phyloP scores from a whole-genome alignment of 2,888 invertebrate genomes.

The Hydropsyche betteni region DNA sequence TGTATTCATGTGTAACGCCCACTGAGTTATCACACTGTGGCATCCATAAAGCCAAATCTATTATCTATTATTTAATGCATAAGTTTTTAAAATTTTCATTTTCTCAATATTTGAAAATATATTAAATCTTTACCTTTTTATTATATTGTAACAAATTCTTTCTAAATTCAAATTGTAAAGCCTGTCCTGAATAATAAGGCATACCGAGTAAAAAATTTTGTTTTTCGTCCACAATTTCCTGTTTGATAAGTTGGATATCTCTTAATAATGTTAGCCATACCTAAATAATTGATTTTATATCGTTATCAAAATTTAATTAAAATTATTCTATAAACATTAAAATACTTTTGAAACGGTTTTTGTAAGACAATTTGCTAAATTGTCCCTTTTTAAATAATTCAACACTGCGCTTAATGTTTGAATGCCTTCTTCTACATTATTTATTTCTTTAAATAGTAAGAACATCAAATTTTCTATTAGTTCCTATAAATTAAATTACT shows the following conservation, averaged over 20 bases:
- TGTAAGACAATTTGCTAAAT: slow-evolving; percentile 74
- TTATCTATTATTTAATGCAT: slow-evolving; percentile 59
- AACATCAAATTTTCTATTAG: slow-evolving; percentile 83
- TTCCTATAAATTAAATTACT: too few species aligned
- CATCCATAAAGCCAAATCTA: slow-evolving; percentile 82
- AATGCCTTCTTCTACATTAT: slow-evolving; percentile 83
- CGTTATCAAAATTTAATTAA: background rate
- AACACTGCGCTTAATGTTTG: slow-evolving; percentile 79
- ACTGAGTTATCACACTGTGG: slow-evolving; percentile 77
- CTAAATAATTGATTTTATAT: slow-evolving; percentile 56
- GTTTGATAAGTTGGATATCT: slow-evolving; percentile 78
- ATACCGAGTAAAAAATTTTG: slow-evolving; percentile 72
- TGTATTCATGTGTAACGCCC: slow-evolving; percentile 75
- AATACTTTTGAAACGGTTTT: slow-evolving; percentile 71
- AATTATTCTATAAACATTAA: slow-evolving; percentile 11
- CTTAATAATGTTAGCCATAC: slow-evolving; percentile 80
- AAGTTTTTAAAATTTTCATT: background rate
- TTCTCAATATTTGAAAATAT: too few species aligned
- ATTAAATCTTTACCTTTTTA: slow-evolving; percentile 61
- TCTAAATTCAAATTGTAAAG: slow-evolving; percentile 73
- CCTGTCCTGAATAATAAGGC: slow-evolving; percentile 78
- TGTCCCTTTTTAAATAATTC: slow-evolving; percentile 80
- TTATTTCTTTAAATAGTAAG: slow-evolving; percentile 79
- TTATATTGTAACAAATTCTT: slow-evolving; percentile 70
- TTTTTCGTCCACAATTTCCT: slow-evolving; percentile 71